Evolutionary conservation across 2,797 vertebrate species (phyloP).

Genomic region (Amphiprion clarkii): DNA sequence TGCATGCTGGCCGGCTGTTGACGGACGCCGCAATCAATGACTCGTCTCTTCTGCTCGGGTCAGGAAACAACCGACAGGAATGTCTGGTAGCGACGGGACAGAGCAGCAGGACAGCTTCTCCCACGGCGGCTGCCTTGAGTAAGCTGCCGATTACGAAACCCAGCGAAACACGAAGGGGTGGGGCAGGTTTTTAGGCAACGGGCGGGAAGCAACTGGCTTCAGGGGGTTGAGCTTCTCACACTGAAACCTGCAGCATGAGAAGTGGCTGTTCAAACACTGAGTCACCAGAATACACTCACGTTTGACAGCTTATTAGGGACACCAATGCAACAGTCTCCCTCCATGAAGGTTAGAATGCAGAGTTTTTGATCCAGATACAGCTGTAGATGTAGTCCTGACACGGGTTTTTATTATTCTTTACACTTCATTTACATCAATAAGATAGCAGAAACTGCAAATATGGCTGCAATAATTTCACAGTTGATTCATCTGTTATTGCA

Average conservation of each 20-base stretch:
- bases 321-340: not conserved
- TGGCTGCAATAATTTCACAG: too few species aligned
- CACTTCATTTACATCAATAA: too few species aligned
- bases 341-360: not conserved
- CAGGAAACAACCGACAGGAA: constrained; percentile 31
- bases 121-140: constrained; percentile 39
- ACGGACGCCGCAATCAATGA: constrained; percentile 65
- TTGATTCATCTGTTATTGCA: too few species aligned
- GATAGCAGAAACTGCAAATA: too few species aligned
- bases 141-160: constrained; percentile 71
- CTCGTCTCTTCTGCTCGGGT: constrained; percentile 62
- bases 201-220: constrained; percentile 72
- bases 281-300: not conserved
- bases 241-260: constrained; percentile 38
- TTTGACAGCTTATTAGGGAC: not conserved
- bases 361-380: not conserved
- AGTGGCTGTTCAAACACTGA: constrained; percentile 25
- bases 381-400: not conserved
- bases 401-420: too few species aligned
- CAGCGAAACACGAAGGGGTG: constrained; percentile 65
- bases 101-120: constrained; percentile 44
- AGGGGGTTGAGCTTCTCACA: constrained; percentile 47
- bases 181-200: constrained; percentile 64
- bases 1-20: constrained; percentile 71
- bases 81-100: constrained; percentile 46